Percentiles rank a stretch among this genome's conserved stretches.
These are phyloP conservation scores for Anas georgica DNA, from an alignment of 2,797 vertebrate species.

Conservation along the genomic window DNA sequence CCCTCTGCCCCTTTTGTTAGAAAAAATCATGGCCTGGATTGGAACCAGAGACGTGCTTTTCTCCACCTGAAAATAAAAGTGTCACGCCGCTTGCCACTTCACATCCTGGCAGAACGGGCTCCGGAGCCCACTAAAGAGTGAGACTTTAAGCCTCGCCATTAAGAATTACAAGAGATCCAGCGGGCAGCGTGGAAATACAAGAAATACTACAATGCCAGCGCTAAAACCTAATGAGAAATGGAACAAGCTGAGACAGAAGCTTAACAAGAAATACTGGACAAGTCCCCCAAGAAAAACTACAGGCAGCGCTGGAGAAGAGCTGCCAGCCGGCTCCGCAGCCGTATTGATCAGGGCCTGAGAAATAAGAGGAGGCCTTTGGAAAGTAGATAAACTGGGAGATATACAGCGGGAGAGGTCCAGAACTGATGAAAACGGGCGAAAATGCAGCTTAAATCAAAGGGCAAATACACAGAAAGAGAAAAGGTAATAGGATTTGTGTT, in stretches of 20 bases:
- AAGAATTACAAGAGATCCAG: conserved; percentile 70
- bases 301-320: conserved; percentile 29
- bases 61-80: conserved; percentile 23
- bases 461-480: conserved; percentile 45
- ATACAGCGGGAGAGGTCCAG: conserved; percentile 33
- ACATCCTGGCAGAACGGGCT: not conserved
- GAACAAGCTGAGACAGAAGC: conserved; percentile 73
- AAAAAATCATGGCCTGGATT: not conserved
- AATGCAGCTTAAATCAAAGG: conserved; percentile 76
- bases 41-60: not conserved
- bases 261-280: conserved; percentile 79
- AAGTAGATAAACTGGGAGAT: conserved; percentile 74
- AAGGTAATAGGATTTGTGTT: conserved; percentile 74
- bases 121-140: not conserved
- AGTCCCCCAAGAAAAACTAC: conserved; percentile 68
- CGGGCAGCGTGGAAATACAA: conserved; percentile 50
- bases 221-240: conserved; percentile 77
- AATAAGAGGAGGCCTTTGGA: conserved; percentile 50
- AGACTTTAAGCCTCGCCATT: not conserved
- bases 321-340: conserved; percentile 32
- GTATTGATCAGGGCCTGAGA: conserved; percentile 56
- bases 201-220: conserved; percentile 74
- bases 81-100: not conserved
- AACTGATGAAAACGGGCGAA: conserved; percentile 65
- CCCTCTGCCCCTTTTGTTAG: not conserved